Percentiles rank a stretch among this genome's conserved stretches.
These are phyloP conservation scores for Bellardia pandia DNA, from an alignment of 2,888 invertebrate species.

Conservation along the genomic window DNA sequence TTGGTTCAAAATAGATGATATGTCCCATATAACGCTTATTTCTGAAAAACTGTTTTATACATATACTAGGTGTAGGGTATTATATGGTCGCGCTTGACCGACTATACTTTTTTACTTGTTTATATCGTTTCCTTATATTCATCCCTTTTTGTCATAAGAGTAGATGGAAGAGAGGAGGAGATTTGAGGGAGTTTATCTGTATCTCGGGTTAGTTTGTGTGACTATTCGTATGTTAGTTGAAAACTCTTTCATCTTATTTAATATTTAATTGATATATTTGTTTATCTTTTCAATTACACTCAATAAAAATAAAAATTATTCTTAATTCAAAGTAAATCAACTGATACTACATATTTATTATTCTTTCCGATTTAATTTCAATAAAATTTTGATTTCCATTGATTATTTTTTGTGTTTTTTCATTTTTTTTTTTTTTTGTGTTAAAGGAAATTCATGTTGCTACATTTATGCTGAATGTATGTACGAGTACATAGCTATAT, in stretches of 20 bases:
- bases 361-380: constrained; percentile 15
- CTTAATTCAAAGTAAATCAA: background rate
- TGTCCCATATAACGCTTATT: too few relatives aligned
- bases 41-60: too few relatives aligned
- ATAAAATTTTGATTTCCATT: background rate
- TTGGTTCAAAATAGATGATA: too few relatives aligned
- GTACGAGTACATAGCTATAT: background rate
- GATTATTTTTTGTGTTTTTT: background rate
- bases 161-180: background rate
- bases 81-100: too few relatives aligned
- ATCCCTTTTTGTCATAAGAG: background rate
- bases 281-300: constrained; percentile 8
- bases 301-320: background rate
- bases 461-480: background rate
- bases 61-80: too few relatives aligned
- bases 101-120: too few relatives aligned
- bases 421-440: background rate
- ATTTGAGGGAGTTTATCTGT: background rate
- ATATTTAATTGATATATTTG: constrained; percentile 13
- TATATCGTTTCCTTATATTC: background rate
- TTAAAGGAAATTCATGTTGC: background rate
- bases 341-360: background rate
- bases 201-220: background rate
- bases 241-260: constrained; percentile 8
- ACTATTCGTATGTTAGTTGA: background rate